Percentiles rank a stretch among this genome's conserved stretches.
phyloP scores from a whole-genome alignment of 2,113 vertebrate genomes.

The Sprattus sprattus region DNA sequence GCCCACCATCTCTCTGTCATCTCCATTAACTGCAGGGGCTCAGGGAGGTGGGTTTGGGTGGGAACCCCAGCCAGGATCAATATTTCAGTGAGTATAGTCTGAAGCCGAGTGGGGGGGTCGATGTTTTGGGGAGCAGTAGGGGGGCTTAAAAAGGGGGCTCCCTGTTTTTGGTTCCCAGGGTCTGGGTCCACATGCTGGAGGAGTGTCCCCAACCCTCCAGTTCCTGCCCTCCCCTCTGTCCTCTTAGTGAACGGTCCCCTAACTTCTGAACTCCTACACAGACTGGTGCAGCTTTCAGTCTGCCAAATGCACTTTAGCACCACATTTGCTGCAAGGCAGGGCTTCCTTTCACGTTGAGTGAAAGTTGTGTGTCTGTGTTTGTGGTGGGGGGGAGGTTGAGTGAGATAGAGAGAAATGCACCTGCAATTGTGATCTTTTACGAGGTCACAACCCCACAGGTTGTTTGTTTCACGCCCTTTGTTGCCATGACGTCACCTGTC shows the following conservation, averaged over 20 bases:
- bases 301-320: neutral
- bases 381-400: too few species aligned
- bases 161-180: conserved; percentile 26
- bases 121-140: conserved; percentile 4
- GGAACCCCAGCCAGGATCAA: conserved; percentile 47
- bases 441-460: neutral
- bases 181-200: conserved; percentile 45
- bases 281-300: neutral
- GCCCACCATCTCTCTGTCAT: conserved; percentile 12
- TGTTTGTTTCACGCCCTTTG: neutral
- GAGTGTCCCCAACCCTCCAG: conserved; percentile 4
- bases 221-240: neutral
- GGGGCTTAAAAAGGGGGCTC: conserved; percentile 36
- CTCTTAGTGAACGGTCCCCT: neutral
- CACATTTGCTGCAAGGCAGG: neutral
- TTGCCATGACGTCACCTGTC: conserved; percentile 1
- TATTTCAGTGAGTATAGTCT: conserved; percentile 17
- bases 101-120: neutral
- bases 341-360: neutral
- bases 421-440: neutral
- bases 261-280: neutral
- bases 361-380: neutral
- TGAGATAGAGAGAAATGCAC: neutral
- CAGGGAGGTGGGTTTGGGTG: neutral
- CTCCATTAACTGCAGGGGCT: conserved; percentile 45